phyloP scores from a whole-genome alignment of 2,113 vertebrate species.

The Actenoides hombroni region DNA sequence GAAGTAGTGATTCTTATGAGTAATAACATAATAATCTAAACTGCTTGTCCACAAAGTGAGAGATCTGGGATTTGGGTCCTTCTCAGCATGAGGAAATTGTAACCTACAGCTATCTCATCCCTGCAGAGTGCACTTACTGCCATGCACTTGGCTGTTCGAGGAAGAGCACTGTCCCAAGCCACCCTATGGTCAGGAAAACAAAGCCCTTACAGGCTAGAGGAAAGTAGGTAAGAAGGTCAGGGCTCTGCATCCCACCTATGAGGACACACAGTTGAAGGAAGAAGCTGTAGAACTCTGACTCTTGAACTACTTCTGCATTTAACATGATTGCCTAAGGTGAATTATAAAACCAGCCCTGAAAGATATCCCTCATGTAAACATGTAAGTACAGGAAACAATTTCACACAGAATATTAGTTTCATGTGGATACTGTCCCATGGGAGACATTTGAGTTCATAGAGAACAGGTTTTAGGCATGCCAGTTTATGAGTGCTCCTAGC shows the following conservation, averaged over 20 bases:
- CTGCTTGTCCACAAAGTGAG: not conserved
- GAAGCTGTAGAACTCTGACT: not conserved
- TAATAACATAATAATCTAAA: not conserved
- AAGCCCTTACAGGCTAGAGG: not conserved
- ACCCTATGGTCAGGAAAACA: not conserved
- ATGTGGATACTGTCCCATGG: not conserved
- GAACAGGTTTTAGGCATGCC: not conserved
- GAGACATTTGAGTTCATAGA: not conserved
- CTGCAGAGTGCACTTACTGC: not conserved
- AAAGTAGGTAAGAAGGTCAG: constrained; percentile 15
- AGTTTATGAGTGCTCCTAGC: not conserved
- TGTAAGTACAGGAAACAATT: not conserved
- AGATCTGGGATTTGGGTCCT: not conserved
- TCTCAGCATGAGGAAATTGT: not conserved
- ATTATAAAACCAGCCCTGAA: not conserved
- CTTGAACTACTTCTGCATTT: not conserved
- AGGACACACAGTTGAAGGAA: not conserved
- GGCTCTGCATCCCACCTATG: not conserved
- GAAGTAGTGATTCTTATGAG: not conserved
- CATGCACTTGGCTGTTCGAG: not conserved
- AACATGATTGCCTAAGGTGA: not conserved
- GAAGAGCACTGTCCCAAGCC: not conserved
- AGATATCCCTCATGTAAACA: not conserved
- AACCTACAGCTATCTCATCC: not conserved
- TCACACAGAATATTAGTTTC: not conserved